phyloP scores from a whole-genome alignment of 2,797 vertebrate species.

The Tarsius wallacei region DNA sequence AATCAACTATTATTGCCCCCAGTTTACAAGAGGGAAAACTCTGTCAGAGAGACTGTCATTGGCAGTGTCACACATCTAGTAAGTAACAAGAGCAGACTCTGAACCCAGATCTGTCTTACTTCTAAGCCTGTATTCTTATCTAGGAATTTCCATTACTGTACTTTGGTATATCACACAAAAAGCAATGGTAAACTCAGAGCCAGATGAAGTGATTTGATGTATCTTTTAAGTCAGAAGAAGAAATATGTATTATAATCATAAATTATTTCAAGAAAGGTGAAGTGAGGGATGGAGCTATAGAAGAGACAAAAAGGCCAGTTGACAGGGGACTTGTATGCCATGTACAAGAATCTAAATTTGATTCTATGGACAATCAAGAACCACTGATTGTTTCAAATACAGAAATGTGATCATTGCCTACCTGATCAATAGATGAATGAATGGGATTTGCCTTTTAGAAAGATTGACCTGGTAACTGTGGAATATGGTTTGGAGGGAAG shows the following conservation, averaged over 20 bases:
- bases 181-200: background rate
- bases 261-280: slow-evolving; percentile 36
- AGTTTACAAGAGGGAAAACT: slow-evolving; percentile 16
- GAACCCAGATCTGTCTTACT: background rate
- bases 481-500: background rate
- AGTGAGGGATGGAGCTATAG: background rate
- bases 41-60: background rate
- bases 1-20: background rate
- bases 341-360: background rate
- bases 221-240: slow-evolving; percentile 17
- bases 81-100: background rate
- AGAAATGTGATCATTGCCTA: background rate
- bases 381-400: background rate
- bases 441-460: slow-evolving; percentile 27
- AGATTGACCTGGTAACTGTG: background rate
- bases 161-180: background rate
- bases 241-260: slow-evolving; percentile 32
- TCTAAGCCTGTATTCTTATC: background rate
- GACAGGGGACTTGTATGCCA: background rate
- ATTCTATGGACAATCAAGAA: background rate
- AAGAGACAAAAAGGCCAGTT: slow-evolving; percentile 8
- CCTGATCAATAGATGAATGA: slow-evolving; percentile 7
- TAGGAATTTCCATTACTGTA: slow-evolving; percentile 2
- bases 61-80: background rate
- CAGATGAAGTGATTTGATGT: slow-evolving; percentile 24